These are phyloP conservation scores for Silurus lanzhouensis DNA, from an alignment of 2,797 vertebrate species.

Conservation along the genomic window DNA sequence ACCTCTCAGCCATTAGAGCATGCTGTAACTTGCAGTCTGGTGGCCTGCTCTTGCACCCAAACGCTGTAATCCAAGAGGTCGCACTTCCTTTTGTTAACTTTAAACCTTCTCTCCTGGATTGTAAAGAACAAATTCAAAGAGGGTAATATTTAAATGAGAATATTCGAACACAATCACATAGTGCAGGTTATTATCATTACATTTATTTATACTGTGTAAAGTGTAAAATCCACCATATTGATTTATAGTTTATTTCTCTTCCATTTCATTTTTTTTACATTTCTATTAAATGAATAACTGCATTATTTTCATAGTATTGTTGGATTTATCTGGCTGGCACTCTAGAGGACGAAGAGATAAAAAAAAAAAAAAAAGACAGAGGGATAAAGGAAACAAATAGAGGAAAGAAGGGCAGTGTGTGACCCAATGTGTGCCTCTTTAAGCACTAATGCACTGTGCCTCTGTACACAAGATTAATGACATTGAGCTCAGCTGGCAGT, in stretches of 20 bases:
- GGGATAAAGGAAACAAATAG: not conserved
- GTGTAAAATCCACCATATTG: not conserved
- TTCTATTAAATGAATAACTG: too few species aligned
- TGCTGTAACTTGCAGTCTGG: not conserved
- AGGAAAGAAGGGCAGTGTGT: constrained; percentile 12
- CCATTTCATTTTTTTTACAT: not conserved
- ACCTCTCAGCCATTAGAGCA: constrained; percentile 20
- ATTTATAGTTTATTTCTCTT: not conserved
- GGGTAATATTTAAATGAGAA: not conserved
- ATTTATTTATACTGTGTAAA: not conserved
- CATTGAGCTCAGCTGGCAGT: constrained; percentile 65
- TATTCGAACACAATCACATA: not conserved
- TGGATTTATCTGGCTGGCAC: not conserved
- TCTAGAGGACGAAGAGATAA: not conserved
- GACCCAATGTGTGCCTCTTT: constrained; percentile 20
- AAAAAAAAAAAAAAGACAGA: not conserved
- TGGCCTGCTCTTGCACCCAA: constrained; percentile 13
- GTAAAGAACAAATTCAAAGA: not conserved
- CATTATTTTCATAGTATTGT: not conserved
- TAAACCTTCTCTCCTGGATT: constrained; percentile 1
- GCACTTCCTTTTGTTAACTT: not conserved
- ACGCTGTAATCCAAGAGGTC: constrained; percentile 22
- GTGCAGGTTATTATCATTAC: not conserved
- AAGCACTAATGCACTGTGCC: constrained; percentile 39
- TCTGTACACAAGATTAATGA: constrained; percentile 68